Percentiles rank a stretch among this genome's conserved stretches.
These are phyloP conservation scores for Aproaerema taeniolella DNA, from an alignment of 2,888 invertebrate species.

Conservation along the genomic window DNA sequence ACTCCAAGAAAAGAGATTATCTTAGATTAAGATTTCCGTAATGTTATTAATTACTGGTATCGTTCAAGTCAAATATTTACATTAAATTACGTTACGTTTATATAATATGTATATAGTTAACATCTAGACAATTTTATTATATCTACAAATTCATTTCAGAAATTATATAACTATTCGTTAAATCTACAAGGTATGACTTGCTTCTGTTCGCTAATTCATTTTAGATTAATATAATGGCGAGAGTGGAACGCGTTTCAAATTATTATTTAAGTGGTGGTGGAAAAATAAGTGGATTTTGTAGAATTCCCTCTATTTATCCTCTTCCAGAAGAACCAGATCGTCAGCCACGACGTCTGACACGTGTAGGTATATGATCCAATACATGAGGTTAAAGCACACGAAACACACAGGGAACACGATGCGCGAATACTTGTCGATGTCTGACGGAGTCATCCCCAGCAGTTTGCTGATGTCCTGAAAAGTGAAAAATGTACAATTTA, in stretches of 20 bases:
- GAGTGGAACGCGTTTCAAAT: conserved; percentile 52
- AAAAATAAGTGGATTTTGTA: conserved; percentile 58
- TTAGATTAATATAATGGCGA: no score
- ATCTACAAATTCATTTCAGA: conserved; percentile 28
- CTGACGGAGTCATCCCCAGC: conserved; percentile 95
- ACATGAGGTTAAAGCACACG: conserved; percentile 98
- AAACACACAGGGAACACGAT: conserved; percentile 99
- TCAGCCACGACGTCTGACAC: conserved; percentile 97
- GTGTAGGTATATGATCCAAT: conserved; percentile 98
- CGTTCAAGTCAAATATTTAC: conserved; percentile 25
- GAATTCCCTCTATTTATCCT: conserved; percentile 70
- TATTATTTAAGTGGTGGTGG: conserved; percentile 44
- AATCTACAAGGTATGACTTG: conserved; percentile 19
- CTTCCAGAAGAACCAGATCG: conserved; percentile 91
- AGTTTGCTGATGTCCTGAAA: conserved; percentile 91
- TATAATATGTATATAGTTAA: conserved; percentile 18
- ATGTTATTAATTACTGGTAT: conserved; percentile 23
- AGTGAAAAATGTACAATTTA: conserved; percentile 11
- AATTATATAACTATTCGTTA: conserved; percentile 21
- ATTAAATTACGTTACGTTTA: conserved; percentile 18
- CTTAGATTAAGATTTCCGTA: conserved; percentile 14
- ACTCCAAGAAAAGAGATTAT: conserved; percentile 30
- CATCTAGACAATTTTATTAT: conserved; percentile 25
- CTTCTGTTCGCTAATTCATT: conserved; percentile 17
- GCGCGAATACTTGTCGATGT: conserved; percentile 99